phyloP scores from a whole-genome alignment of 1,140 invertebrate genomes.

The Papilio dardanus region DNA sequence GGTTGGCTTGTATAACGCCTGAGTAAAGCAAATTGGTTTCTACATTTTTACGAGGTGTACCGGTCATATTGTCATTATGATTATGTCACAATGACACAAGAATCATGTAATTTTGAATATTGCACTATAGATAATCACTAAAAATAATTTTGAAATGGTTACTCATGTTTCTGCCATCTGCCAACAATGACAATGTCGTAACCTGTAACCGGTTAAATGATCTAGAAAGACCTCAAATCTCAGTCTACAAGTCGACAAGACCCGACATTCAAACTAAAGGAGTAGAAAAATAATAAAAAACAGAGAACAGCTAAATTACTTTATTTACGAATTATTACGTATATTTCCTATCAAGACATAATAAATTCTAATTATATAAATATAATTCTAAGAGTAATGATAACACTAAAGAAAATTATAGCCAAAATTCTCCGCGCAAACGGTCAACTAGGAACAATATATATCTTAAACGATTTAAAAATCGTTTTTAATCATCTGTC shows the following conservation, averaged over 20 bases:
- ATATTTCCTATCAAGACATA: conserved; percentile 3
- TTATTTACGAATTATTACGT: conserved; percentile 19
- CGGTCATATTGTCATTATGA: conserved; percentile 46
- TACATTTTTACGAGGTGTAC: conserved; percentile 52
- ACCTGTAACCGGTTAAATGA: too few relatives aligned
- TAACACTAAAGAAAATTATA: conserved; percentile 20
- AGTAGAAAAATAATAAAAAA: conserved; percentile 2
- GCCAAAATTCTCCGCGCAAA: conserved; percentile 2
- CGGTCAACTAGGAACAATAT: not conserved
- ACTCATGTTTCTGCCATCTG: too few relatives aligned
- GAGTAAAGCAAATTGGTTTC: conserved; percentile 49
- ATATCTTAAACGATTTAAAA: not conserved
- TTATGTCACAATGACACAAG: conserved; percentile 6
- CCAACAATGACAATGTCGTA: too few relatives aligned
- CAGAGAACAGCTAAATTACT: conserved; percentile 4
- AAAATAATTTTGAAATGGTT: not conserved
- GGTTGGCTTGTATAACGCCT: conserved; percentile 54
- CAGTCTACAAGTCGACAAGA: not conserved
- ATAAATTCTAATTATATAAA: conserved; percentile 9
- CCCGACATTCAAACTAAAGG: not conserved
- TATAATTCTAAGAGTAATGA: conserved; percentile 10
- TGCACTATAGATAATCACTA: not conserved
- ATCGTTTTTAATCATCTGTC: not conserved
- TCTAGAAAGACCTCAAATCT: too few relatives aligned
- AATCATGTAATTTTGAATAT: not conserved